phyloP scores from a whole-genome alignment of 2,797 vertebrate genomes.

The Adrianichthys oophorus region DNA sequence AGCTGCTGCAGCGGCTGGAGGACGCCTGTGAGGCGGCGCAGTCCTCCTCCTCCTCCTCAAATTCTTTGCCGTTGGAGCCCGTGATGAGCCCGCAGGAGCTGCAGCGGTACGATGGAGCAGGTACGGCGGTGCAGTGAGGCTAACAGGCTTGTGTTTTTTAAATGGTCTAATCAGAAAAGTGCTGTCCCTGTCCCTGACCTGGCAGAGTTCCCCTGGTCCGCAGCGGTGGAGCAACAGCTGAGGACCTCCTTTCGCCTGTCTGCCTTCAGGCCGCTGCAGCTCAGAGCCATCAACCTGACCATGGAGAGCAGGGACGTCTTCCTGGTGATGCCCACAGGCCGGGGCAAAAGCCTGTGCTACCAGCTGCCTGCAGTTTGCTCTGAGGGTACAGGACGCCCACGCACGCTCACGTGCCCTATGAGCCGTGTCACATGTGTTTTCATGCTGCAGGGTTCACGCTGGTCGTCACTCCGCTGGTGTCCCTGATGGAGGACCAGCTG shows the following conservation, averaged over 20 bases:
- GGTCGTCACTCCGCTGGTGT: constrained; percentile 91
- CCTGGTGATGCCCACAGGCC: constrained; percentile 95
- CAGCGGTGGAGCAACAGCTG: constrained; percentile 77
- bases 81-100: constrained; percentile 67
- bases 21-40: constrained; percentile 67
- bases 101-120: constrained; percentile 82
- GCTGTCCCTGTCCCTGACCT: neutral
- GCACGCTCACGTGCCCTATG: neutral
- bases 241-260: constrained; percentile 81
- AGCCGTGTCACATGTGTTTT: neutral
- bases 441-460: constrained; percentile 79
- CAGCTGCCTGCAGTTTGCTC: constrained; percentile 92
- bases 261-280: constrained; percentile 87
- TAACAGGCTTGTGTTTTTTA: no score
- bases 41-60: constrained; percentile 50
- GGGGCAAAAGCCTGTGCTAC: constrained; percentile 96
- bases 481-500: constrained; percentile 96
- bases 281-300: constrained; percentile 88
- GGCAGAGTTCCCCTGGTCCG: constrained; percentile 90
- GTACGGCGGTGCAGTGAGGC: constrained; percentile 58
- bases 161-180: no score
- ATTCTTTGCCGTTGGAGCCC: constrained; percentile 42
- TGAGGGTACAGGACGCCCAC: constrained; percentile 74
- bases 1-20: constrained; percentile 79
- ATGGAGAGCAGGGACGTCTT: constrained; percentile 89